Conservation (phyloP, 2,797 vertebrate species). For the Cryptoprocta ferox region DNA sequence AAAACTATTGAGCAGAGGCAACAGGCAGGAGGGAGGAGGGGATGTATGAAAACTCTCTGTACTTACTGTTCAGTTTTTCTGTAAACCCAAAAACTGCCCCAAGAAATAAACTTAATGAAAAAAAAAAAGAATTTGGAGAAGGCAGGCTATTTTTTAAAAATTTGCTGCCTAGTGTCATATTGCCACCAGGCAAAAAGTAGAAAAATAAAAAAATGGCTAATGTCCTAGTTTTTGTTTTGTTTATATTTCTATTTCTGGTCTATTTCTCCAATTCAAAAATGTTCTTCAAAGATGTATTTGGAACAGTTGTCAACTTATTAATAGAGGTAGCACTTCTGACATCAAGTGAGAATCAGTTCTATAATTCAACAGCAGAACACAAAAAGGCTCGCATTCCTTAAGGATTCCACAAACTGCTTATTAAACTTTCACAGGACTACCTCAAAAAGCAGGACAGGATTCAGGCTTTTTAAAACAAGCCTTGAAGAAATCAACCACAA, state of each 20-base stretch:
- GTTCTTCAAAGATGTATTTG: constrained; percentile 45
- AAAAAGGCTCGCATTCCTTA: constrained; percentile 61
- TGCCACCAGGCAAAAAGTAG: constrained; percentile 41
- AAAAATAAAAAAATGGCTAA: constrained; percentile 23
- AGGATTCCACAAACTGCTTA: constrained; percentile 54
- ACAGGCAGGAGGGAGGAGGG: background rate
- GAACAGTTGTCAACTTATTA: constrained; percentile 76
- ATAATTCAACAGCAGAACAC: constrained; percentile 61
- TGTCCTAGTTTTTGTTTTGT: constrained; percentile 57
- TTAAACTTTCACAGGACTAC: constrained; percentile 64
- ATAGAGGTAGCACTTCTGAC: constrained; percentile 73
- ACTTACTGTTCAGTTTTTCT: background rate
- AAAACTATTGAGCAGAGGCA: background rate
- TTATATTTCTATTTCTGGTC: constrained; percentile 65
- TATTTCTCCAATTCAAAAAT: constrained; percentile 64
- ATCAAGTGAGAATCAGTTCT: constrained; percentile 74
- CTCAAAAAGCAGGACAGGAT: constrained; percentile 53
- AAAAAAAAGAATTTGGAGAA: background rate
- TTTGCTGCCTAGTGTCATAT: background rate
- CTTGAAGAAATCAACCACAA: background rate
- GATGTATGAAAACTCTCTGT: background rate
- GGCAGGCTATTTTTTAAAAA: background rate
- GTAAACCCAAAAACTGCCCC: background rate
- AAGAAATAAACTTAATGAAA: background rate
- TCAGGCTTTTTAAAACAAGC: background rate